Evolutionary conservation across 2,113 vertebrate genomes (phyloP), one percentile per base, ranked within the genome.

Genomic region (Nematolebias whitei): DNA sequence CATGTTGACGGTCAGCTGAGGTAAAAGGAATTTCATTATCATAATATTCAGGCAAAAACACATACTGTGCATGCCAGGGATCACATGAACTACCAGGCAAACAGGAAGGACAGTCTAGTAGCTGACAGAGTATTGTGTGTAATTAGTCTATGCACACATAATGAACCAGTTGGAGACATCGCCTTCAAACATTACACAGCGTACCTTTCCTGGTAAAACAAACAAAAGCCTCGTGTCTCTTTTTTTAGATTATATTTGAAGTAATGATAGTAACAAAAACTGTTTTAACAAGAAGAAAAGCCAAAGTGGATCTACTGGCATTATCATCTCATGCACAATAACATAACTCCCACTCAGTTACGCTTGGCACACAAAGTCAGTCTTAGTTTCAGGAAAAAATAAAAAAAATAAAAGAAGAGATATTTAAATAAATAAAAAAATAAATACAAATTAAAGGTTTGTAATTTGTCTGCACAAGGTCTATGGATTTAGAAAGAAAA

Each of bases 141-240:
- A 67, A 85, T 82, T 72, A 77, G 50, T 56, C 26, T 73, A 2
- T 83, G 80, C 66, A 80, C 64, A 85, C 71, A 85, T 32, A 6
- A 47, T n/a, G 2, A 68, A 63, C 23, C 35, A 32, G 16, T 12
- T 18, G n/a, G 40, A 40, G 19, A 55, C 61, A 47, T 77, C 61
- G 71, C 68, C 61, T 67, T 71, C 70, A 48, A 40, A 58, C n/a
- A 41, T 59, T 45, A 56, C 15, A 54, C 5, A 29, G 45, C 20
- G 40, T 23, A 45, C 32, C n/a, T 57, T 51, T 29, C 53, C 22
- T 43, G 19, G 3, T 40, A 50, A 76, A 76, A 72, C 68, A 70
- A 12, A 63, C 26, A 44, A 22, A 29, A 58, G 48, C 39, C 60
- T 20, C 23, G 35, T 59, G 58, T 73, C 38, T 8, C 20, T 62